A percentile compares a stretch with the other conserved stretches of the same genome.
Conservation (phyloP, 2,888 invertebrate genomes). For the Siphlonurus alternatus region DNA sequence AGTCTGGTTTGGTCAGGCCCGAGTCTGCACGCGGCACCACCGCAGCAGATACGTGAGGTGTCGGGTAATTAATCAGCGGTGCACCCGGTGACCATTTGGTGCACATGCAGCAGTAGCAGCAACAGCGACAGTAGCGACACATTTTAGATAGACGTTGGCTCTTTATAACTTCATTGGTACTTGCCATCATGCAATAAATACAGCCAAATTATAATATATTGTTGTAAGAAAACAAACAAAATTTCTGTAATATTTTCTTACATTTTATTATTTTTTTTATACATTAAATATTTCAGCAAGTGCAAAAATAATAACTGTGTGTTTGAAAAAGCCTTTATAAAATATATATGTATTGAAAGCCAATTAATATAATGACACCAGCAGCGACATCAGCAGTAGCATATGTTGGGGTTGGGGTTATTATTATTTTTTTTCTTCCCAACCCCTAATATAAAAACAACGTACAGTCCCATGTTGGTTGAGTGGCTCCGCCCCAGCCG, state of each 20-base stretch:
- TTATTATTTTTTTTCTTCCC: not conserved
- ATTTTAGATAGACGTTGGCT: not conserved
- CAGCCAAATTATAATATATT: not conserved
- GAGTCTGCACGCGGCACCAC: too few relatives aligned
- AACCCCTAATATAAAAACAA: not conserved
- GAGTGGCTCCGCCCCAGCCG: conserved; percentile 31
- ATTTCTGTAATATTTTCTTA: not conserved
- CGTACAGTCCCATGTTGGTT: conserved; percentile 15
- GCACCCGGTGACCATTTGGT: not conserved
- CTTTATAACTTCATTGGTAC: not conserved
- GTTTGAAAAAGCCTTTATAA: too few relatives aligned
- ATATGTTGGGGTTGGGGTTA: not conserved
- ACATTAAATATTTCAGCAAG: too few relatives aligned
- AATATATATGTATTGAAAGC: too few relatives aligned
- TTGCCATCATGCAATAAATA: not conserved
- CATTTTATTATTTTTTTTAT: not conserved
- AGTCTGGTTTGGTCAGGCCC: too few relatives aligned
- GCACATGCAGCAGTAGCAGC: not conserved
- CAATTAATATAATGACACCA: not conserved
- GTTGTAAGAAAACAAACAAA: not conserved
- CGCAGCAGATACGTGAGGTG: too few relatives aligned
- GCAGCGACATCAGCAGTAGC: not conserved
- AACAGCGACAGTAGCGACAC: not conserved
- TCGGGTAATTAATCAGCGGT: too few relatives aligned
- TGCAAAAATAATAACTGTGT: too few relatives aligned